Base-by-base conservation (phyloP, 2,888 invertebrate genomes). In the Leucoma salicis region DNA sequence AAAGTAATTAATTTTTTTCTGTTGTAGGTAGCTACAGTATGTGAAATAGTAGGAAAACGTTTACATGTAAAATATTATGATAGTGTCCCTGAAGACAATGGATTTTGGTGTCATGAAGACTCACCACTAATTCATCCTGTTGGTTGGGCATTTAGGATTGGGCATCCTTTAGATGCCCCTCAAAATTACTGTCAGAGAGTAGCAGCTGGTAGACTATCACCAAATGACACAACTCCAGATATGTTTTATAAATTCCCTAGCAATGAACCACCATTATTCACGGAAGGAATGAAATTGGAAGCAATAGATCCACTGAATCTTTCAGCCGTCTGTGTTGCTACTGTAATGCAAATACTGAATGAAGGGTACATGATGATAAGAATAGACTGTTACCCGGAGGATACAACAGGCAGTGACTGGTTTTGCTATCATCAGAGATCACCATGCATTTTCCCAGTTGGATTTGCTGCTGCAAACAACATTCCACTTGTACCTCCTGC, bases 101-200 rank as follows among this genome's bases (percentile, higher is more conserved):
- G 97, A 2, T 99, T 99, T 78, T 99, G 98, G 98, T 98, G 98
- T 73, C 98, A 99, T 59, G 97, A 98, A 80, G 96, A 96, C 73
- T 98, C 98, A 0, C 96, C 97, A 0, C 90, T 99, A 8, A 95
- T 99, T 53, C 99, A 99, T 81, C 97, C 97, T 0, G 96, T 98
- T 1, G 98, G 98, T n/a, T 98, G 99, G 99, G 97, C 99, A 0
- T 94, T 94, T 41, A 82, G 94, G 42, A 95, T 97, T 0, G 98
- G 97, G 0, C 99, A 99, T 73, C 93, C 94, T 35, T 88, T 99
- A 33, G 95, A 95, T 41, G 97, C 98, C 0, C 96, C 97, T 2
- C 91, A 92, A 29, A 93, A 91, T 44, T 97, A 97, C 77, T 81
- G 94, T 46, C 94, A 94, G 59, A 91, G 96, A 46, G 92, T 96